phyloP scores from a whole-genome alignment of 2,797 vertebrate genomes.

The Neosilurus mollespiculum region DNA sequence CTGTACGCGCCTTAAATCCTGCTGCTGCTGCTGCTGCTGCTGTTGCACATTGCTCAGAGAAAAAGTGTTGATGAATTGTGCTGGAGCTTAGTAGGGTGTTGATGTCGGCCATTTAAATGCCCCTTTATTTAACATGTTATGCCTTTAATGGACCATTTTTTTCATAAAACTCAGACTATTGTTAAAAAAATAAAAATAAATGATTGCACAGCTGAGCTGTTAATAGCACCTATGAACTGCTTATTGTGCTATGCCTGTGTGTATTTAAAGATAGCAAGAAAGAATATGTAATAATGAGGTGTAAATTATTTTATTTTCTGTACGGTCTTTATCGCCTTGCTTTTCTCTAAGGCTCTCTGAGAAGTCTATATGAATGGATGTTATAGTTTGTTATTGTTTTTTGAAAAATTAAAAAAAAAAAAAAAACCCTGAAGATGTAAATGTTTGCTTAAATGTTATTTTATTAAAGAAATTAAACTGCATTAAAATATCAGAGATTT shows the following conservation, averaged over 20 bases:
- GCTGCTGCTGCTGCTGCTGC: slow-evolving; percentile 15
- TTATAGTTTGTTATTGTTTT: slow-evolving; percentile 57
- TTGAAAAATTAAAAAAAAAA: background rate
- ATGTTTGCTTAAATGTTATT: slow-evolving; percentile 38
- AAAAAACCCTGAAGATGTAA: slow-evolving; percentile 20
- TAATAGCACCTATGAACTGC: slow-evolving; percentile 59
- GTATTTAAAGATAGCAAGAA: slow-evolving; percentile 5
- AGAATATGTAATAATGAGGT: background rate
- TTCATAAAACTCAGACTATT: background rate
- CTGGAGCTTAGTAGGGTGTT: slow-evolving; percentile 1
- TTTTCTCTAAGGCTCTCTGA: slow-evolving; percentile 68
- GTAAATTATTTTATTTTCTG: slow-evolving; percentile 43
- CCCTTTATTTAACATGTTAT: slow-evolving; percentile 29
- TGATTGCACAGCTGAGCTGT: slow-evolving; percentile 49
- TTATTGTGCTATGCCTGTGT: slow-evolving; percentile 23
- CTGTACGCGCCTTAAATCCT: slow-evolving; percentile 4
- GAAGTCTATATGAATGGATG: slow-evolving; percentile 58
- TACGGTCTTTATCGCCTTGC: slow-evolving; percentile 44
- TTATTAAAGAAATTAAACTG: slow-evolving; percentile 53
- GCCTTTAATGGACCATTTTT: background rate
- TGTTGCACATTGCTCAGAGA: slow-evolving; percentile 27
- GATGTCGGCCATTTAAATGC: slow-evolving; percentile 1
- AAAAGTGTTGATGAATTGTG: slow-evolving; percentile 3
- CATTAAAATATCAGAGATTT: slow-evolving; percentile 28
- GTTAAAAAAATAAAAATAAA: background rate